These are phyloP conservation scores for Apamea anceps DNA, from an alignment of 2,888 invertebrate genomes.

Conservation along the genomic window DNA sequence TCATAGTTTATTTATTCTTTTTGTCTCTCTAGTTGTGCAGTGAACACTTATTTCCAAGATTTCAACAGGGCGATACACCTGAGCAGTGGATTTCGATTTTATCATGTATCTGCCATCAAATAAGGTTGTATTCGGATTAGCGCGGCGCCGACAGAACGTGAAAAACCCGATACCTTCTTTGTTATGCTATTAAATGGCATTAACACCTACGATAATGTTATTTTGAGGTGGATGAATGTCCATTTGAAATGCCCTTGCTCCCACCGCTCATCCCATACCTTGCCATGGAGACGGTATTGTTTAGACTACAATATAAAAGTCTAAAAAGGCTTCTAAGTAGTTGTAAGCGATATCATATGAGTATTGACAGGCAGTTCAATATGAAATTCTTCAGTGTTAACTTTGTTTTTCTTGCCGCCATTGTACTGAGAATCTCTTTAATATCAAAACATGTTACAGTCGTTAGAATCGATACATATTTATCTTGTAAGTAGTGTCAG, in stretches of 20 bases:
- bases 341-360: not conserved
- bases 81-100: not conserved
- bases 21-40: not conserved
- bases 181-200: not conserved
- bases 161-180: not conserved
- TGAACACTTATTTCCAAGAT: not conserved
- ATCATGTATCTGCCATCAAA: not conserved
- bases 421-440: not conserved
- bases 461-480: not conserved
- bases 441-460: not conserved
- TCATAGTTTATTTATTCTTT: too few species aligned
- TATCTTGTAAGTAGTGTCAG: not conserved
- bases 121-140: not conserved
- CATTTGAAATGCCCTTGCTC: not conserved
- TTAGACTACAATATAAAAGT: not conserved
- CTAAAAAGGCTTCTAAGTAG: not conserved
- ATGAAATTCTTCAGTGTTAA: not conserved
- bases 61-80: not conserved
- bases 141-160: not conserved
- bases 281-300: not conserved
- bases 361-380: not conserved
- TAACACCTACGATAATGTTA: not conserved
- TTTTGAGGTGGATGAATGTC: not conserved
- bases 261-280: not conserved
- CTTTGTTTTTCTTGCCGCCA: not conserved